Evolutionary conservation across 2,888 invertebrate genomes (phyloP).

Genomic region (Netelia melanura): DNA sequence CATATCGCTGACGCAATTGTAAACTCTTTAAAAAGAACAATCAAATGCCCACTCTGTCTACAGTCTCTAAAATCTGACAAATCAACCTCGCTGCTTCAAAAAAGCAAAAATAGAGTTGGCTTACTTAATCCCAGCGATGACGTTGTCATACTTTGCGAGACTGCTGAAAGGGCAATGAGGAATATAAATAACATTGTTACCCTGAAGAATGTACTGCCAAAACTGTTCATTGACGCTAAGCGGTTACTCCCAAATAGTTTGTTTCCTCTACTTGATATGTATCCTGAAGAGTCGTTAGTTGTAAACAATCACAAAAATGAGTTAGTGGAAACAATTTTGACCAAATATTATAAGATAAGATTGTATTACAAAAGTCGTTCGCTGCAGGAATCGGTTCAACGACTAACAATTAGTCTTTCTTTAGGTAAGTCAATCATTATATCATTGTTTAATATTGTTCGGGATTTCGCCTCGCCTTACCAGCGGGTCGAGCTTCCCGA

Average conservation of each 20-base stretch:
- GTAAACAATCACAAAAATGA: no score
- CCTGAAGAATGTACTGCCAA: conserved; percentile 6
- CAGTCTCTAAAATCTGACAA: neutral
- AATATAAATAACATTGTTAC: neutral
- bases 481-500: no score
- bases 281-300: no score
- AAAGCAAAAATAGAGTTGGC: conserved; percentile 17
- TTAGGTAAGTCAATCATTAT: conserved; percentile 50
- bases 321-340: no score
- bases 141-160: conserved; percentile 6
- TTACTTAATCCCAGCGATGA: conserved; percentile 8
- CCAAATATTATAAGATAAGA: no score
- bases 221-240: conserved; percentile 9
- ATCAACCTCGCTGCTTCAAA: neutral
- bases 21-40: conserved; percentile 2
- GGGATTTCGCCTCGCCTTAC: no score
- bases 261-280: conserved; percentile 1
- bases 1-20: no score
- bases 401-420: conserved; percentile 30
- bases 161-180: neutral
- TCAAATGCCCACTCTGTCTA: conserved; percentile 13
- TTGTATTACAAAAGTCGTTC: no score
- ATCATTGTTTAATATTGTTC: conserved; percentile 37
- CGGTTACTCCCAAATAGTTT: conserved; percentile 11
- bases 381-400: no score